Evolutionary conservation across 1,140 invertebrate genomes (phyloP), one percentile per base, ranked within the genome.

Genomic region (Drosophila tani): DNA sequence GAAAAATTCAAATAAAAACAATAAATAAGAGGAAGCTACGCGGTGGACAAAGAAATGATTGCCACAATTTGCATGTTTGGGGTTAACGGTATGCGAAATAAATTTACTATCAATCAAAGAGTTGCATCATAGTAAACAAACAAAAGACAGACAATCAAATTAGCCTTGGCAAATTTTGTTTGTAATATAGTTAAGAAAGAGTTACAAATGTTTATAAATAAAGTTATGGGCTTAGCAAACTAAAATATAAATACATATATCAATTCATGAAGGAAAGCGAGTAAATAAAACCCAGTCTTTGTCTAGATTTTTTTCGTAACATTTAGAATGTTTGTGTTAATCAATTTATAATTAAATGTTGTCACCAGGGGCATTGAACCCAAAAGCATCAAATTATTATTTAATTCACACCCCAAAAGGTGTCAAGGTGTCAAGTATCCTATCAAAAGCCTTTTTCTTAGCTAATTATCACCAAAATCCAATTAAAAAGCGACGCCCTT

Each of bases 61-160:
- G 65, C 81, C 57, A 66, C 67, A 78, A 40, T 85, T 85, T 75
- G 70, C 59, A 62, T 77, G 64, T 58, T 80, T 79, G 76, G 24
- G 75, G 76, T 58, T 71, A 78, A 59, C 75, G 53, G 53, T 47
- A 71, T 47, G 75, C 58, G 62, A 79, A 79, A 64, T 64, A 60
- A 50, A 59, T 71, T 64, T 62, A 56, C 50, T 62, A 77, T 63
- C 74, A 71, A 79, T 79, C 58, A 79, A 65, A 55, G 27, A 45
- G 55, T 79, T 79, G 75, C 75, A 79, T 79, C 75, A 79, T 79
- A 78, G 71, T 6, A 12, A 11, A 19, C 8, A 50, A 50, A 53
- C 70, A 53, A 70, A 43, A 11, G 27, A 2, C 27, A 35, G 17
- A 5, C 27, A 11, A 50, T 43, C 6, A 49, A 65, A 21, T 38